A percentile compares a stretch with the other conserved stretches of the same genome.
Conservation (phyloP, 2,797 vertebrate genomes). For the Protonibea diacanthus region DNA sequence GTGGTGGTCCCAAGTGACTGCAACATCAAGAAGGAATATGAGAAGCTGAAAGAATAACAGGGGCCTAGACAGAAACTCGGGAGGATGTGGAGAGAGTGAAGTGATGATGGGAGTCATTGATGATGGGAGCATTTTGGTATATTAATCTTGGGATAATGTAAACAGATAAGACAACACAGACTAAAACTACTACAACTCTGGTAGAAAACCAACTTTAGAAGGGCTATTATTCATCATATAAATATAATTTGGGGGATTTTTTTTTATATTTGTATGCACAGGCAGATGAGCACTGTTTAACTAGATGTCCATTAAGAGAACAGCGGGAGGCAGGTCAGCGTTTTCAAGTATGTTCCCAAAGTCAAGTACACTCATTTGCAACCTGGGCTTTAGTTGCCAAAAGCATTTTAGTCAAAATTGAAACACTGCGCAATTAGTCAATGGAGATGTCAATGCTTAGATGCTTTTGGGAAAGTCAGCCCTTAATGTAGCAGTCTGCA, state of each 20-base stretch:
- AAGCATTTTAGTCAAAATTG: constrained; percentile 31
- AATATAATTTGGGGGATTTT: not conserved
- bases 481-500: constrained; percentile 15
- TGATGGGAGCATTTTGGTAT: not conserved
- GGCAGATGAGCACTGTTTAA: constrained; percentile 20
- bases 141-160: constrained; percentile 1
- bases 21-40: constrained; percentile 17
- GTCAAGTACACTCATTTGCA: constrained; percentile 42
- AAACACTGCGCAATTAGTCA: constrained; percentile 30
- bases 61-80: constrained; percentile 6
- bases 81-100: not conserved
- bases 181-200: not conserved
- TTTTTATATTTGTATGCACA: constrained; percentile 40
- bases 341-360: constrained; percentile 37
- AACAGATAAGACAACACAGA: not conserved
- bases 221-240: not conserved
- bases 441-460: constrained; percentile 4
- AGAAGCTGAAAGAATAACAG: constrained; percentile 24
- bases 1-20: constrained; percentile 15
- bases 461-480: constrained; percentile 31
- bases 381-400: constrained; percentile 34
- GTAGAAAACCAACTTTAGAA: not conserved
- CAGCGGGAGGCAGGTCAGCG: constrained; percentile 42
- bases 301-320: constrained; percentile 50
- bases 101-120: too few species aligned